Evolutionary conservation across 2,888 invertebrate genomes (phyloP), one percentile per base, ranked within the genome.

Genomic region (Phaonia tiefii): DNA sequence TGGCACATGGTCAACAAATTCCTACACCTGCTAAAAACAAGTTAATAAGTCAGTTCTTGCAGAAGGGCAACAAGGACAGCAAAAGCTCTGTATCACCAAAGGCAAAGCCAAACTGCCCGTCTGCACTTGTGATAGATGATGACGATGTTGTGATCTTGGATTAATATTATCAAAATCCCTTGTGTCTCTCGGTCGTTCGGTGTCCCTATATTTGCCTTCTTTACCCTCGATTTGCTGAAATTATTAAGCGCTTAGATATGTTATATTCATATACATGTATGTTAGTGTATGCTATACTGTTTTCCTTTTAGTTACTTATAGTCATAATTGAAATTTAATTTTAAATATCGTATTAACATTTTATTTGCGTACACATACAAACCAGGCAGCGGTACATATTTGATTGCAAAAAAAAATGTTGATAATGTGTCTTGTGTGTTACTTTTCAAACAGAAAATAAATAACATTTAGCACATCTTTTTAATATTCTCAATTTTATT

Each of bases 1-100:
- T 89, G 51, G 87, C 88, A 5, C 84, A 88, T 15, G 90, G 89
- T 10, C 87, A 90, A 75, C 83, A 87, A 60, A 87, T 90, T 51
- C 84, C 88, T 5, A 84, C 86, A 63, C 84, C 86, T 56, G 82
- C 86, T 25, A 91, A 90, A 83, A 91, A 89, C 67, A 88, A 86
- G 1, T 84, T 91, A 7, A 92, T 92, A 25, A 92, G 92, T 42
- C 90, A 92, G 82, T 92, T 91, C 75, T 89, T 92, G 17, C 91
- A 87, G 56, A 88, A 87, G 58, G 83, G 79, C 10, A 83, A 76
- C 20, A 80, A 75, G 13, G 67, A 39, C 25, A 56, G 17, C 3
- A 44, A 60, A 73, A 26, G 3, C 37, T 26, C 37, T 10, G 42
- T 46, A 0, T 37, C 71, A 11, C 37, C 83, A 7, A 71, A 63